A percentile compares a stretch with the other conserved stretches of the same genome.
Conservation (phyloP, 2,888 invertebrate species). For the Argyresthia goedartella region DNA sequence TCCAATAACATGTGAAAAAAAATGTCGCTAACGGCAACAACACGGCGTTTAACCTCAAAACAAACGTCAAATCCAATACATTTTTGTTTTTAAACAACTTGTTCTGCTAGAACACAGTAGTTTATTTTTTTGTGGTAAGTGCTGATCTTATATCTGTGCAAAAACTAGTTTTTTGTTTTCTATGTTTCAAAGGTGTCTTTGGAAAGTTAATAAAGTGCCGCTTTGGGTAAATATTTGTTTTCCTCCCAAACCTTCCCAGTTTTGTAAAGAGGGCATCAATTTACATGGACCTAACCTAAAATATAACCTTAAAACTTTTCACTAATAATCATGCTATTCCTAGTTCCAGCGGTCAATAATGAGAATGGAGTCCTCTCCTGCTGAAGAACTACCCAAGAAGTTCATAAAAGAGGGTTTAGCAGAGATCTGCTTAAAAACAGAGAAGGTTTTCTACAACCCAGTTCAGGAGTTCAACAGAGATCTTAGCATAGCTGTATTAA, state of each 20-base stretch:
- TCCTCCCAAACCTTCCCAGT: too few species aligned
- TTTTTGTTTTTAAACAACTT: too few species aligned
- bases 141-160: background rate
- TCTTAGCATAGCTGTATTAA: slow-evolving; percentile 83
- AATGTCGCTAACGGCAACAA: too few species aligned
- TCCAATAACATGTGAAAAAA: too few species aligned
- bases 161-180: background rate
- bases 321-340: background rate
- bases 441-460: slow-evolving; percentile 96
- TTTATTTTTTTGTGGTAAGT: too few species aligned
- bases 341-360: slow-evolving; percentile 19
- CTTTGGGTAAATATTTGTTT: too few species aligned
- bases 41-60: too few species aligned
- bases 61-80: too few species aligned
- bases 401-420: slow-evolving; percentile 83
- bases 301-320: slow-evolving; percentile 5
- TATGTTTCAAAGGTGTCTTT: background rate
- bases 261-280: too few species aligned
- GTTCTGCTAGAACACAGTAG: too few species aligned
- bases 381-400: slow-evolving; percentile 19
- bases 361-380: slow-evolving; percentile 34
- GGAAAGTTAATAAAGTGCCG: background rate
- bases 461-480: slow-evolving; percentile 99
- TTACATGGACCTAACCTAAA: background rate
- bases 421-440: slow-evolving; percentile 75